These are phyloP conservation scores for Buteo buteo DNA, from an alignment of 2,113 vertebrate species.

Conservation along the genomic window DNA sequence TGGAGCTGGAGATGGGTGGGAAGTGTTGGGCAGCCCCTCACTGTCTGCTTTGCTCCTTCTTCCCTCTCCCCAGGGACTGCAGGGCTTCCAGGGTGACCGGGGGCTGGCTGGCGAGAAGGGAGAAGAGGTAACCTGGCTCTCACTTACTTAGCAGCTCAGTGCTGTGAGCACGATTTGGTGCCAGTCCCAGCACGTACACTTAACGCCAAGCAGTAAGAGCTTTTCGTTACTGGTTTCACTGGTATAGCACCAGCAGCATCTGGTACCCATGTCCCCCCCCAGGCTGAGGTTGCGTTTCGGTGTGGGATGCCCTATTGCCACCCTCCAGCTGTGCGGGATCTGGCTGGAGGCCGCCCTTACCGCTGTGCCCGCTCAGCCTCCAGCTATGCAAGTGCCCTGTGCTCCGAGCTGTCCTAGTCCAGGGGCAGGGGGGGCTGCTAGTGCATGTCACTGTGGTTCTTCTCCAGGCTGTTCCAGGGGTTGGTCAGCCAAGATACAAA, in stretches of 20 bases:
- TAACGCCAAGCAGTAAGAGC: neutral
- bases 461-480: neutral
- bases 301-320: neutral
- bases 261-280: accelerated
- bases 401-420: neutral
- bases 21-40: neutral
- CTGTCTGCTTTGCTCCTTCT: neutral
- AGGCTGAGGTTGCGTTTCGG: accelerated
- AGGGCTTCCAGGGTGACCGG: conserved; percentile 83
- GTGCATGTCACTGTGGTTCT: accelerated
- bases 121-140: conserved; percentile 79
- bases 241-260: neutral
- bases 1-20: neutral
- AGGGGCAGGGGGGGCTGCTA: neutral
- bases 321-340: accelerated
- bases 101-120: conserved; percentile 82
- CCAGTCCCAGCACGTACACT: accelerated
- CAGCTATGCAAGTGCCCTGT: accelerated
- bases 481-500: neutral
- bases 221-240: neutral
- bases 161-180: accelerated
- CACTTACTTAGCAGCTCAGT: accelerated
- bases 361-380: neutral
- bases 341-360: accelerated
- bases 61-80: conserved; percentile 70